Evolutionary conservation across 2,888 invertebrate species (phyloP).

Genomic region (Eudemis profundana): DNA sequence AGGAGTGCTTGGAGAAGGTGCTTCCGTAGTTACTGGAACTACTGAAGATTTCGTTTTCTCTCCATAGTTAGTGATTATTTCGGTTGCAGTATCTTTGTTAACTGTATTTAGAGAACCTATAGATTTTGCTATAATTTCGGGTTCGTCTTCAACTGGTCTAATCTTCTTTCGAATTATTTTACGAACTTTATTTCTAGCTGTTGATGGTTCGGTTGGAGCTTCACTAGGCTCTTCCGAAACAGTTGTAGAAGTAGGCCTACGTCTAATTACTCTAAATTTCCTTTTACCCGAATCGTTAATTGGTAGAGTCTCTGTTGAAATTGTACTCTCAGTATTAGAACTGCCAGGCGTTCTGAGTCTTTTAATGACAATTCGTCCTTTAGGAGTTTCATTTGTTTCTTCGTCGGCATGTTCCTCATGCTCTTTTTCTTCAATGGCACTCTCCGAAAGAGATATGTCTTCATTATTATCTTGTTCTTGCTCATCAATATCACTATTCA

Average conservation of each 20-base stretch:
- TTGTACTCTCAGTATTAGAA: constrained; percentile 53
- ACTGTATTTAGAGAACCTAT: constrained; percentile 58
- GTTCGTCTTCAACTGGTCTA: constrained; percentile 61
- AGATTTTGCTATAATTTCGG: constrained; percentile 62
- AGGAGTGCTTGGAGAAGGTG: constrained; percentile 49
- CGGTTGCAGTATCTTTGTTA: constrained; percentile 57
- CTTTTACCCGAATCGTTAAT: constrained; percentile 69
- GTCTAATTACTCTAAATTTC: constrained; percentile 71
- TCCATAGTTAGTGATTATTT: constrained; percentile 70
- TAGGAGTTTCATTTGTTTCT: constrained; percentile 54
- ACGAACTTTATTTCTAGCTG: constrained; percentile 61
- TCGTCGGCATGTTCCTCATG: constrained; percentile 63
- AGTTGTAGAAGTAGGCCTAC: constrained; percentile 66
- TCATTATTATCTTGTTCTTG: constrained; percentile 71
- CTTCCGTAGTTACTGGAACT: constrained; percentile 48
- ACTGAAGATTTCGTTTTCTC: constrained; percentile 64
- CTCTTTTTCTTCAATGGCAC: constrained; percentile 79
- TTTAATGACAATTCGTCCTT: constrained; percentile 63
- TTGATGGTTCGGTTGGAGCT: constrained; percentile 52
- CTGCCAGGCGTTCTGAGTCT: constrained; percentile 60
- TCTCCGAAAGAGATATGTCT: constrained; percentile 79
- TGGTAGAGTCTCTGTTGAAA: constrained; percentile 62
- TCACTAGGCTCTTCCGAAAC: constrained; percentile 50
- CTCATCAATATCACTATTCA: constrained; percentile 58
- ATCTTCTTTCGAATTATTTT: constrained; percentile 76